Evolutionary conservation across 2,113 vertebrate species (phyloP).

Genomic region (Platysteira castanea): DNA sequence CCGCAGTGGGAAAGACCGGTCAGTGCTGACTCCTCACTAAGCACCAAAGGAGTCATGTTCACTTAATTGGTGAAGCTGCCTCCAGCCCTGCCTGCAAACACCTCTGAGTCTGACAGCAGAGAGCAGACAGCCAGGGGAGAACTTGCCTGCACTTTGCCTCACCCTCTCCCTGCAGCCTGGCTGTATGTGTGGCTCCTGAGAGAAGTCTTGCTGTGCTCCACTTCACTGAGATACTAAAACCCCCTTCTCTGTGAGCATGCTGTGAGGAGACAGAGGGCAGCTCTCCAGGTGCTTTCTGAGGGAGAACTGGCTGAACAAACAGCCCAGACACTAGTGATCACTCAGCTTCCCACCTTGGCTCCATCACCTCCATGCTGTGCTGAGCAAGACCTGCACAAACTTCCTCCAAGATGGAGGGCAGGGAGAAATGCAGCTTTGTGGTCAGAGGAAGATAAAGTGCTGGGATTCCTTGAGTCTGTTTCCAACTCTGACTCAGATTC

Average conservation of each 20-base stretch:
- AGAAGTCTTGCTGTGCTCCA: neutral
- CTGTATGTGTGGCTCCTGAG: fast-evolving
- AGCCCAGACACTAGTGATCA: neutral
- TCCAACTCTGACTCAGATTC: neutral
- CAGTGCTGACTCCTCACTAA: fast-evolving
- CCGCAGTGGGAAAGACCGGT: fast-evolving
- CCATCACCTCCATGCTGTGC: neutral
- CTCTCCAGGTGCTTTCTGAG: neutral
- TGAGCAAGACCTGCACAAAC: neutral
- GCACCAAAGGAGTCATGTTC: neutral
- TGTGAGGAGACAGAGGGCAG: neutral
- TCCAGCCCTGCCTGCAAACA: neutral
- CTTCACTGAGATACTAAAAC: neutral
- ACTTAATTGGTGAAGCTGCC: neutral
- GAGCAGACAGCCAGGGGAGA: neutral
- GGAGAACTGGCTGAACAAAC: neutral
- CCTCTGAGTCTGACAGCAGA: neutral
- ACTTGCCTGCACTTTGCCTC: neutral
- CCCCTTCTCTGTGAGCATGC: neutral
- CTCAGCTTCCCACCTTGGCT: neutral
- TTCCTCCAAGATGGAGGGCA: neutral
- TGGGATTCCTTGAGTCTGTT: neutral
- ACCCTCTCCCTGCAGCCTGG: neutral
- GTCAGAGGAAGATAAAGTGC: neutral
- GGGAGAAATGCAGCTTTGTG: neutral